These are phyloP conservation scores for Buphagus erythrorhynchus DNA, from an alignment of 2,797 vertebrate genomes.

Conservation along the genomic window DNA sequence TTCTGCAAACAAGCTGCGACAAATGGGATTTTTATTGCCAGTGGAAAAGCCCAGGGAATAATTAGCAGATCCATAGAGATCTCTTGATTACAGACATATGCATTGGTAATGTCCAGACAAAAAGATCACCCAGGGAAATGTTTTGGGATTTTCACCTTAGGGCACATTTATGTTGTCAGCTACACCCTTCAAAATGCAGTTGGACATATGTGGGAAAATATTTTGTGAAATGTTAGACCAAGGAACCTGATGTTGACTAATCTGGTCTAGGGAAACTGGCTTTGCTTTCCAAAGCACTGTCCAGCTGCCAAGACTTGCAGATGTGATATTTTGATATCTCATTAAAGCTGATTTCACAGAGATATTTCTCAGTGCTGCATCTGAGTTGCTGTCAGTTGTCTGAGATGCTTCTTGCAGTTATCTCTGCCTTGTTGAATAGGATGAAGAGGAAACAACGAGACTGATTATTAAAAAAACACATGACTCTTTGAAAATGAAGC, in stretches of 20 bases:
- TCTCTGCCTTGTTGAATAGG: background rate
- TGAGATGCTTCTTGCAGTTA: slow-evolving; percentile 14
- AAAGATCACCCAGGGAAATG: slow-evolving; percentile 70
- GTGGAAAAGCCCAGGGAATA: slow-evolving; percentile 77
- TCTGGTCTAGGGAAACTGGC: slow-evolving; percentile 65
- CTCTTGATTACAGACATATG: slow-evolving; percentile 76
- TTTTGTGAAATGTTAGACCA: slow-evolving; percentile 82
- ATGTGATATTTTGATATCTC: slow-evolving; percentile 77
- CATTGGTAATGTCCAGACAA: slow-evolving; percentile 70
- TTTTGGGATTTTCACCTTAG: slow-evolving; percentile 74
- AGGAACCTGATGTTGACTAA: slow-evolving; percentile 75
- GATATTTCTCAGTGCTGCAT: background rate
- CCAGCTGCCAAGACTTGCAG: slow-evolving; percentile 72
- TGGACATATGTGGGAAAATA: slow-evolving; percentile 86
- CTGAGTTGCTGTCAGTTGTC: background rate
- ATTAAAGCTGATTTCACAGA: slow-evolving; percentile 72
- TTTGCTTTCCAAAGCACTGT: slow-evolving; percentile 71
- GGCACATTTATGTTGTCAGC: slow-evolving; percentile 83
- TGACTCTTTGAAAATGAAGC: slow-evolving; percentile 52
- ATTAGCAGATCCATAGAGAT: slow-evolving; percentile 75
- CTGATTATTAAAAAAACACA: slow-evolving; percentile 36
- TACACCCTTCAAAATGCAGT: slow-evolving; percentile 75
- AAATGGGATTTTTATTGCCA: slow-evolving; percentile 80
- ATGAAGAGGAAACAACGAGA: background rate
- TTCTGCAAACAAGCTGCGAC: slow-evolving; percentile 74